Conservation (phyloP, 2,888 invertebrate genomes). For the Tortrix viridana region DNA sequence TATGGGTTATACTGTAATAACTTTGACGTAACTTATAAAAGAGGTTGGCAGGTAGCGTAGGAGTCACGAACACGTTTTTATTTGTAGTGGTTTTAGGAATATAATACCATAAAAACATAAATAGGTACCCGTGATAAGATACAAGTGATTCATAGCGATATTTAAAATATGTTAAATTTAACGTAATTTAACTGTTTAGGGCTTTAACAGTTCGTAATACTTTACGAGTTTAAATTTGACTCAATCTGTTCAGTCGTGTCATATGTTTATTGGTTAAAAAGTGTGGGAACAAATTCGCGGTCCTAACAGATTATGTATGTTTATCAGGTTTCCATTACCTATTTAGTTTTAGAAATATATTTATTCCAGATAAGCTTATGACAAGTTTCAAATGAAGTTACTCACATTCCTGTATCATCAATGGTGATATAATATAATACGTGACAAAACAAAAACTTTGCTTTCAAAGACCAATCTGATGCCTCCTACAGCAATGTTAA, state of each 20-base stretch:
- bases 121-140: conserved; percentile 14
- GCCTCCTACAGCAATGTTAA: too few relatives aligned
- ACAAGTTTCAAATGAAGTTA: too few relatives aligned
- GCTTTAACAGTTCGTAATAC: conserved; percentile 10
- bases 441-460: too few relatives aligned
- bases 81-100: conserved; percentile 2
- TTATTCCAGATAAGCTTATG: too few relatives aligned
- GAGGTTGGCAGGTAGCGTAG: conserved; percentile 21
- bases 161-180: conserved; percentile 9
- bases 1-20: conserved; percentile 18
- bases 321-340: too few relatives aligned
- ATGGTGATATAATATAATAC: too few relatives aligned
- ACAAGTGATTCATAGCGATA: conserved; percentile 10
- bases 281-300: too few relatives aligned
- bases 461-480: too few relatives aligned
- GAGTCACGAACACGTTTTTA: conserved; percentile 20
- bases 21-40: conserved; percentile 27
- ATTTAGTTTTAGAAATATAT: too few relatives aligned
- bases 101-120: conserved; percentile 8
- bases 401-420: too few relatives aligned
- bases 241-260: not conserved
- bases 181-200: conserved; percentile 6
- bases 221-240: conserved; percentile 3
- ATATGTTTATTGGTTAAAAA: too few relatives aligned
- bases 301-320: too few relatives aligned